A percentile compares a stretch with the other conserved stretches of the same genome.
Evolutionary conservation across 2,797 vertebrate genomes (phyloP).

Genomic region (Echeneis naucrates): DNA sequence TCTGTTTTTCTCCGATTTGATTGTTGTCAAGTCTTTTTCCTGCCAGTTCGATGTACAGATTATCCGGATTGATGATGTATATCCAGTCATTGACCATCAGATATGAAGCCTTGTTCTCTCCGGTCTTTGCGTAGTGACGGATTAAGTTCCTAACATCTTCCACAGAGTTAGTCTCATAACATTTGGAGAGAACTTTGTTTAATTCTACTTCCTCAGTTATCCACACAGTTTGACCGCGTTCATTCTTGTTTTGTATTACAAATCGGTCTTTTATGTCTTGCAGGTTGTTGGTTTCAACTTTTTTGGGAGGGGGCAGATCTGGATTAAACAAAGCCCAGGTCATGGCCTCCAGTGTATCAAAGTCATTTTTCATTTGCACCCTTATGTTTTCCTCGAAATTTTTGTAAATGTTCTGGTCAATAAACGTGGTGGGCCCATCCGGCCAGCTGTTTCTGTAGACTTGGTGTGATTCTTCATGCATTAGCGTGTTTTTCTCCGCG

Average conservation of each 20-base stretch:
- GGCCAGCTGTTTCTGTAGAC: slow-evolving; percentile 12
- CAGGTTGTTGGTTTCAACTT: fast-evolving
- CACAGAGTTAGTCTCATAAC: slow-evolving; percentile 38
- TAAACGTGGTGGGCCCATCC: not conserved
- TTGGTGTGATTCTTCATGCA: fast-evolving
- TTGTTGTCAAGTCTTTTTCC: slow-evolving; percentile 42
- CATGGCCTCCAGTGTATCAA: slow-evolving; percentile 27
- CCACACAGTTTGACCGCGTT: fast-evolving
- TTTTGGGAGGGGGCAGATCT: fast-evolving
- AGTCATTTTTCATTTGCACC: not conserved
- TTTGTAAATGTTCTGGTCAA: not conserved
- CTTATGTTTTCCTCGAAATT: too few relatives aligned
- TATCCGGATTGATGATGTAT: fast-evolving
- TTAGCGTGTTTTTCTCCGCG: slow-evolving; percentile 40
- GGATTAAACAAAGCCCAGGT: slow-evolving; percentile 49
- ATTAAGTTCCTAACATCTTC: slow-evolving; percentile 41
- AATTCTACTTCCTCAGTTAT: fast-evolving
- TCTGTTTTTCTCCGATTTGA: fast-evolving
- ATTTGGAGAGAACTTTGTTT: not conserved
- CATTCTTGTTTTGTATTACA: fast-evolving
- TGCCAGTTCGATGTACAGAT: slow-evolving; percentile 31
- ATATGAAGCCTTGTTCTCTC: fast-evolving
- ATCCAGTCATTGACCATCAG: slow-evolving; percentile 65
- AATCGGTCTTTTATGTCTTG: fast-evolving
- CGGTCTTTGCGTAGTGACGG: slow-evolving; percentile 14